phyloP scores from a whole-genome alignment of 2,797 vertebrate genomes.

The Helarctos malayanus region DNA sequence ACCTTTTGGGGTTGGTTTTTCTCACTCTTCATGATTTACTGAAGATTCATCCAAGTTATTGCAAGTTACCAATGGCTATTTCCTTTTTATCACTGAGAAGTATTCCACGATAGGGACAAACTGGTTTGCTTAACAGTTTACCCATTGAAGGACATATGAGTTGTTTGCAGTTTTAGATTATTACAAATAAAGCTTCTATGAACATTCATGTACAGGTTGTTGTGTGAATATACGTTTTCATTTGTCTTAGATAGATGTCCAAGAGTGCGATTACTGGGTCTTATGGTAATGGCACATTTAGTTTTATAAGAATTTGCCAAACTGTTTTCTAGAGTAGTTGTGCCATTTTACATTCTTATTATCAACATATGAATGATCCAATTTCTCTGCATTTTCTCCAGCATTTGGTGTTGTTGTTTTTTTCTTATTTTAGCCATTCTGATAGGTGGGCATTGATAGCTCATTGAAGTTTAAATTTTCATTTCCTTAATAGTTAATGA shows the following conservation, averaged over 20 bases:
- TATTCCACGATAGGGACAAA: background rate
- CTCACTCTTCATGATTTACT: background rate
- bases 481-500: background rate
- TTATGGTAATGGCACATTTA: background rate
- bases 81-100: background rate
- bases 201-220: background rate
- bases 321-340: background rate
- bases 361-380: background rate
- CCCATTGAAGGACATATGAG: background rate
- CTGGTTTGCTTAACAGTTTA: background rate
- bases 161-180: background rate
- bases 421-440: background rate
- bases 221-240: background rate
- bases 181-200: background rate
- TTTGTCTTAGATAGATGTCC: background rate
- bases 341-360: background rate
- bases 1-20: background rate
- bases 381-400: background rate
- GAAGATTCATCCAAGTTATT: background rate
- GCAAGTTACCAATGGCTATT: background rate
- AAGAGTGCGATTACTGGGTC: background rate
- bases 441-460: background rate
- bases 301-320: slow-evolving; percentile 29
- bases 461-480: background rate
- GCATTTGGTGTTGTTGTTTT: background rate